Evolutionary conservation across 2,888 invertebrate genomes (phyloP).

Genomic region (Apodemia hepburni): DNA sequence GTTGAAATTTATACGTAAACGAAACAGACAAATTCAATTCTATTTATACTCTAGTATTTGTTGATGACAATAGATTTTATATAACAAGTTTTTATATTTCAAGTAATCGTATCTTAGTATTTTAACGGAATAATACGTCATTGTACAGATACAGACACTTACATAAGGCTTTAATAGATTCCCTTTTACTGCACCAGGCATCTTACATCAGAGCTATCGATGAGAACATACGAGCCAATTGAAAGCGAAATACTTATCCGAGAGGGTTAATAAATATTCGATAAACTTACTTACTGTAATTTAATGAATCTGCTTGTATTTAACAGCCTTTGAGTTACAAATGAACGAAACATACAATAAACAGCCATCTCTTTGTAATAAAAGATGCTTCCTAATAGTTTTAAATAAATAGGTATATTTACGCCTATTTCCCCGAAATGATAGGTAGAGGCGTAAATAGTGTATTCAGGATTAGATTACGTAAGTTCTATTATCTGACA

Average conservation of each 20-base stretch:
- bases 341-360: too few species aligned
- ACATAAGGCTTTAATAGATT: constrained; percentile 12
- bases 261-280: neutral
- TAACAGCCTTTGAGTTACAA: too few species aligned
- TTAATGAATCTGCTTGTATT: neutral
- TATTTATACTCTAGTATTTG: neutral
- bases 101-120: constrained; percentile 1
- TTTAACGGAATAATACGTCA: constrained; percentile 10
- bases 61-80: neutral
- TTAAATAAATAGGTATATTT: too few species aligned
- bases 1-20: neutral
- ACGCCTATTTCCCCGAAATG: too few species aligned
- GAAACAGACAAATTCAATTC: neutral
- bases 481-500: too few species aligned
- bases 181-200: constrained; percentile 7
- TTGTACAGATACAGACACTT: neutral
- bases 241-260: neutral
- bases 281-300: neutral
- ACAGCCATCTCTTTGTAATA: too few species aligned
- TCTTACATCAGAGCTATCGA: constrained; percentile 17
- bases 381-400: too few species aligned
- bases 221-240: constrained; percentile 11
- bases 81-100: neutral
- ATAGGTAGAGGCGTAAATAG: too few species aligned
- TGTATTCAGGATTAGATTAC: too few species aligned